Base-by-base conservation (phyloP, 2,888 invertebrate species). In the Plemyria rubiginata region DNA sequence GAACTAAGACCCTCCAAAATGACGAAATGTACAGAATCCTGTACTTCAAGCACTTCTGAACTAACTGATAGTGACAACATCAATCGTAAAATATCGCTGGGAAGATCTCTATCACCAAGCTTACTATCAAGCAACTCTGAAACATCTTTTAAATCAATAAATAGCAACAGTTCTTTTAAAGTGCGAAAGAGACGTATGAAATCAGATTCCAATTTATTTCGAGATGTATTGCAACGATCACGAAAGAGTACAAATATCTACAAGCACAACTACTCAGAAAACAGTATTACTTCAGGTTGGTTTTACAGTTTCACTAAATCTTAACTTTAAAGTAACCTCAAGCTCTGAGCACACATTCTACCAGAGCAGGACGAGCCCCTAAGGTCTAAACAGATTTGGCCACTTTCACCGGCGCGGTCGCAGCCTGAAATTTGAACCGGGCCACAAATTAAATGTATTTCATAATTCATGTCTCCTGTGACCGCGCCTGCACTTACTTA, bases 141-240 rank as follows among this genome's bases (percentile, higher is more conserved):
- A 48, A 51, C 55, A 28, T 92, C 92, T 2, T 92, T 91, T 68
- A 92, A 91, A 73, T 92, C 92, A 1, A 73, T 87, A 15, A 85
- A 81, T 60, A 92, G 88, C 60, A 89, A 85, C 63, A 80, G 81
- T 65, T 87, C 90, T 2, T 86, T 73, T 48, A 91, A 88, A 81
- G 77, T 87, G 28, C 83, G 85, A 40, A 92, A 90, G 70, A 86
- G 88, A 75, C 78, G 86, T 56, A 64, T 81, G 56, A 88, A 86
- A 76, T 88, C 90, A 1, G 89, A 91, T 28, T 77, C 89, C 0
- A 87, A 78, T 74, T 78, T 92, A 52, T 81, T 87, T 64, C 86
- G 74, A 70, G 86, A 89, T 65, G 87, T 79, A 13, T 67, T 91
- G 49, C 84, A 87, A 62, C 80, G 83, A 70, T 83, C 88, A n/a